These are phyloP conservation scores for Hedya salicella DNA, from an alignment of 2,888 invertebrate genomes.

Conservation along the genomic window DNA sequence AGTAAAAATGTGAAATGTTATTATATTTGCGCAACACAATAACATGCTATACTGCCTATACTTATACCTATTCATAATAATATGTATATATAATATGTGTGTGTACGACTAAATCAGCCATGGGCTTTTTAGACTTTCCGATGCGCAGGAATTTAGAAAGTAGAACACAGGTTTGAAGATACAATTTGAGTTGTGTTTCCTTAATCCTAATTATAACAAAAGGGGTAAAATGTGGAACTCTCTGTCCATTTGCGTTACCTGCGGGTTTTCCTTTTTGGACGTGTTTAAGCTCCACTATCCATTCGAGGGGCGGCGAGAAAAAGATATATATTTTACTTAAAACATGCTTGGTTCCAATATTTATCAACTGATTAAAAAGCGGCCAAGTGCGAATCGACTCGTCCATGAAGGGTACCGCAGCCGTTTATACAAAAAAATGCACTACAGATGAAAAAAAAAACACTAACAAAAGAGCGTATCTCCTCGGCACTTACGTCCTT, in stretches of 20 bases:
- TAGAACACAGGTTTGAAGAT: not conserved
- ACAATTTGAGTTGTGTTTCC: constrained; percentile 17
- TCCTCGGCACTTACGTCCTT: too few relatives aligned
- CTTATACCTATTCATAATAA: too few relatives aligned
- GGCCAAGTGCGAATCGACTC: too few relatives aligned
- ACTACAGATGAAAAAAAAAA: too few relatives aligned
- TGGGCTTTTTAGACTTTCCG: too few relatives aligned
- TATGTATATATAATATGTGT: too few relatives aligned
- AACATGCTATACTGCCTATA: not conserved
- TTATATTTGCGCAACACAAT: not conserved
- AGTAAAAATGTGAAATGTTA: not conserved
- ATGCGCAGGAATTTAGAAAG: not conserved
- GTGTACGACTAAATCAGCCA: too few relatives aligned
- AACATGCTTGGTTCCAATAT: not conserved
- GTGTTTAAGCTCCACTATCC: constrained; percentile 42
- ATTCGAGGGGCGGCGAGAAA: constrained; percentile 35
- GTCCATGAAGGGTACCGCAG: too few relatives aligned
- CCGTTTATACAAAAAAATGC: too few relatives aligned
- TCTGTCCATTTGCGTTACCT: constrained; percentile 38
- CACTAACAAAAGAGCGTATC: too few relatives aligned
- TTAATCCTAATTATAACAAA: constrained; percentile 23
- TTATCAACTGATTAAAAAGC: not conserved
- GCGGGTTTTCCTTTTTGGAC: constrained; percentile 41
- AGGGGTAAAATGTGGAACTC: constrained; percentile 18
- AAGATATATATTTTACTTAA: constrained; percentile 2